Evolutionary conservation across 2,888 invertebrate genomes (phyloP).

Genomic region (Netelia inedita): DNA sequence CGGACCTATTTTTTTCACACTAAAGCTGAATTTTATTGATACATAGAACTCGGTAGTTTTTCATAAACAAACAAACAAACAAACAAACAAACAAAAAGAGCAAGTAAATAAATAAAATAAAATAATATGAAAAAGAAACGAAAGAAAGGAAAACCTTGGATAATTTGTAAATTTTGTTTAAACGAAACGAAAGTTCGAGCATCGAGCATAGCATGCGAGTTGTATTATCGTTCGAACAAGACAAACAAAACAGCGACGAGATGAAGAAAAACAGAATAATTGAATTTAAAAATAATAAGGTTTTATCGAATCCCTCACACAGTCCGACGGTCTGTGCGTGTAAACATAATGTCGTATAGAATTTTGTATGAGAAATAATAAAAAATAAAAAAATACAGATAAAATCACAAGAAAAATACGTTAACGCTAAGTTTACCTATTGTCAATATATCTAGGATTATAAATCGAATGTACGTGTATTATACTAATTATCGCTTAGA

Average conservation of each 20-base stretch:
- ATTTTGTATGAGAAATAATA: conserved; percentile 78
- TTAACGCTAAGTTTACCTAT: conserved; percentile 74
- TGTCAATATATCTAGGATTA: conserved; percentile 74
- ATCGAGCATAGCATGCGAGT: conserved; percentile 54
- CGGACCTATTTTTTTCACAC: conserved; percentile 71
- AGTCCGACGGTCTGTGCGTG: conserved; percentile 69
- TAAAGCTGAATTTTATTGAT: conserved; percentile 71
- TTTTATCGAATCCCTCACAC: conserved; percentile 70
- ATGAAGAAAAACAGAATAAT: conserved; percentile 55
- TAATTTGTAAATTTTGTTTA: conserved; percentile 71
- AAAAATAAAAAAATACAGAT: conserved; percentile 64
- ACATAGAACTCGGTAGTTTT: conserved; percentile 57
- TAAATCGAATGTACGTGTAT: conserved; percentile 82
- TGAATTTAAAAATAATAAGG: conserved; percentile 60
- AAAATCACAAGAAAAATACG: conserved; percentile 65
- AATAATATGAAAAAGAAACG: not conserved
- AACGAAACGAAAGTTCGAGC: conserved; percentile 59
- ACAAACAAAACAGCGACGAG: conserved; percentile 62
- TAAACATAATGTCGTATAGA: conserved; percentile 75
- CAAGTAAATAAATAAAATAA: conserved; percentile 15
- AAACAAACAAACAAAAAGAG: not conserved
- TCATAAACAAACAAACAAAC: conserved; percentile 25
- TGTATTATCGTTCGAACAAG: conserved; percentile 63
- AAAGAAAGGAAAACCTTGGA: conserved; percentile 46
- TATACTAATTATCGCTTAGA: conserved; percentile 82